Percentiles rank a stretch among this genome's conserved stretches.
Evolutionary conservation across 1,140 invertebrate species (phyloP).

Genomic region (Drosophila teissieri): DNA sequence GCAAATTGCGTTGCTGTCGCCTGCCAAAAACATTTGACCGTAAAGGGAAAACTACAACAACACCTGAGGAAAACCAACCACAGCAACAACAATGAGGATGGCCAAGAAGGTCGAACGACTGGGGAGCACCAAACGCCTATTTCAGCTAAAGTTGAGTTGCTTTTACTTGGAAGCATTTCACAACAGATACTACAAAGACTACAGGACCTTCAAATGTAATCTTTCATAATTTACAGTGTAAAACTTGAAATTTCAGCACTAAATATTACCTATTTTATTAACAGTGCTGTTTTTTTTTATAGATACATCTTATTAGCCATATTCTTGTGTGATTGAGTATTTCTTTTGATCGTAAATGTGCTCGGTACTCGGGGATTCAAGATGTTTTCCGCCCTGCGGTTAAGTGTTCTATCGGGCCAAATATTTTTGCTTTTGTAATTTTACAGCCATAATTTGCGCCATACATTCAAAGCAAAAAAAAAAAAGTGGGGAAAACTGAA

Average conservation of each 20-base stretch:
- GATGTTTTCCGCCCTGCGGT: neutral
- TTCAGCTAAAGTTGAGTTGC: slow-evolving; percentile 53
- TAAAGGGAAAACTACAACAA: slow-evolving; percentile 44
- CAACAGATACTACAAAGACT: neutral
- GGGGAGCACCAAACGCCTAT: slow-evolving; percentile 39
- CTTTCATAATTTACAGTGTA: neutral
- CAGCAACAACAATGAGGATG: neutral
- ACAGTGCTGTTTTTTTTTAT: neutral
- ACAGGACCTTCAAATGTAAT: neutral
- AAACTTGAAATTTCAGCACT: neutral
- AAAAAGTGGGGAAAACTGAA: neutral
- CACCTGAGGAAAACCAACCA: slow-evolving; percentile 8
- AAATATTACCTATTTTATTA: neutral
- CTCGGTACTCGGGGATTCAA: slow-evolving; percentile 20
- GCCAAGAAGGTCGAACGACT: slow-evolving; percentile 1
- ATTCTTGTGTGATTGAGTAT: neutral
- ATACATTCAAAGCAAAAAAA: slow-evolving; percentile 25
- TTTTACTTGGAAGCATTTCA: slow-evolving; percentile 11
- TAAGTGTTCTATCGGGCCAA: slow-evolving; percentile 50
- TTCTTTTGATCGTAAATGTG: slow-evolving; percentile 1
- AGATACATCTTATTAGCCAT: too few species aligned
- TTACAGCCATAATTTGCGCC: slow-evolving; percentile 53
- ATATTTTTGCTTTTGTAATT: slow-evolving; percentile 42
- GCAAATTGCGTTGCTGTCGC: slow-evolving; percentile 65
- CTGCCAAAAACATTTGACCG: slow-evolving; percentile 68